Conservation (phyloP, 1,140 invertebrate genomes). For the Papilio xuthus region DNA sequence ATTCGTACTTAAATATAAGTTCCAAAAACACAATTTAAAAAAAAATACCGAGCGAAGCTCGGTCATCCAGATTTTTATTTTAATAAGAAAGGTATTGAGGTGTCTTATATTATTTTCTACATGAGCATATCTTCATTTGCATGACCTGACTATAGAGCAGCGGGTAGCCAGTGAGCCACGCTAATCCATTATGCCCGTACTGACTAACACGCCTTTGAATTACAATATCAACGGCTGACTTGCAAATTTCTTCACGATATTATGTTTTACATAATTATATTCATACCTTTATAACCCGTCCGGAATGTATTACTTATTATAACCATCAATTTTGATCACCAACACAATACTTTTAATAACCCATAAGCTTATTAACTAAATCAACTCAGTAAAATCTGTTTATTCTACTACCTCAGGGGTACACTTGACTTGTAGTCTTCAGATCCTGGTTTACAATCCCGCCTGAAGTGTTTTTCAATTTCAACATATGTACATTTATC, state of each 20-base stretch:
- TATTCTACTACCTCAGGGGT: too few species aligned
- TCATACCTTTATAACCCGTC: not conserved
- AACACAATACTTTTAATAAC: not conserved
- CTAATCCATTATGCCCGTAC: conserved; percentile 9
- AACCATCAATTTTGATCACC: not conserved
- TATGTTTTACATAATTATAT: conserved; percentile 15
- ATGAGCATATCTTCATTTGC: not conserved
- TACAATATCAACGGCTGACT: conserved; percentile 13
- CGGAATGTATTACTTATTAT: not conserved
- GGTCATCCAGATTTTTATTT: too few species aligned
- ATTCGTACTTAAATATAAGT: too few species aligned
- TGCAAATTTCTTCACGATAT: conserved; percentile 18
- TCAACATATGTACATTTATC: too few species aligned
- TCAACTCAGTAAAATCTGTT: too few species aligned
- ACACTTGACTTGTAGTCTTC: too few species aligned
- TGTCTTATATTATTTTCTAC: not conserved
- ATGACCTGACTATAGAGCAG: conserved; percentile 2
- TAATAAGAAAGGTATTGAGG: not conserved
- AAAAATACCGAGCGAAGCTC: too few species aligned
- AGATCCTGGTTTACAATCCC: too few species aligned
- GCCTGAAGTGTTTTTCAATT: too few species aligned
- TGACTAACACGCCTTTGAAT: conserved; percentile 15
- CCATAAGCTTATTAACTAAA: not conserved
- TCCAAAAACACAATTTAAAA: too few species aligned
- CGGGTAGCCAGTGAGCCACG: not conserved